phyloP scores from a whole-genome alignment of 2,888 invertebrate species.

The Leptopilina myrica region DNA sequence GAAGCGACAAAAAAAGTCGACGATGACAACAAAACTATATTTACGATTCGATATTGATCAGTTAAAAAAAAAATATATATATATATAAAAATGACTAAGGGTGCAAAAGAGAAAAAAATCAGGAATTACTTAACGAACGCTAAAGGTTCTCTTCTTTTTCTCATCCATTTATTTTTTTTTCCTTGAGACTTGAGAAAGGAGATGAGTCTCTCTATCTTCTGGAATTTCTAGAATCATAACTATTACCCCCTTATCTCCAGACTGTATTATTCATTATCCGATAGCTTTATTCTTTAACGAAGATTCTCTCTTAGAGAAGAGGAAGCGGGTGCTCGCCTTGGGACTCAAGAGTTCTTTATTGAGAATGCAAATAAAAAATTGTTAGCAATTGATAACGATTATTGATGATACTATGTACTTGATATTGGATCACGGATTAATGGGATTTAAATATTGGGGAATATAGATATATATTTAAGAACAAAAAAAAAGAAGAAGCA shows the following conservation, averaged over 20 bases:
- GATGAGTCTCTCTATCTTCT: neutral
- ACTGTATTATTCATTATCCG: slow-evolving; percentile 31
- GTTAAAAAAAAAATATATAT: neutral
- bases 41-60: slow-evolving; percentile 1
- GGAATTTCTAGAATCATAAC: slow-evolving; percentile 22
- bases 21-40: neutral
- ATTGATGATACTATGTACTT: slow-evolving; percentile 11
- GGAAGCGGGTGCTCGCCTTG: neutral
- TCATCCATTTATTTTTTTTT: neutral
- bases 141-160: neutral
- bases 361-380: slow-evolving; percentile 22
- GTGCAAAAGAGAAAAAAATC: neutral
- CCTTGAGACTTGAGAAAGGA: neutral
- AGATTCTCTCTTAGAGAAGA: slow-evolving; percentile 20
- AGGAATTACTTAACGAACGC: slow-evolving; percentile 32
- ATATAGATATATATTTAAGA: neutral
- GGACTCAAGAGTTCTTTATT: slow-evolving; percentile 26
- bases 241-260: slow-evolving; percentile 19
- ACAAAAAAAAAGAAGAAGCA: neutral
- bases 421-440: slow-evolving; percentile 23
- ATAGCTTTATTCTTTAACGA: slow-evolving; percentile 28
- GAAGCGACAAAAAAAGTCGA: neutral
- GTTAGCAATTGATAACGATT: slow-evolving; percentile 16
- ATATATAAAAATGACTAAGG: neutral
- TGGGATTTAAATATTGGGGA: slow-evolving; percentile 25